phyloP scores from a whole-genome alignment of 1,140 invertebrate species.

The Hetaerina americana region DNA sequence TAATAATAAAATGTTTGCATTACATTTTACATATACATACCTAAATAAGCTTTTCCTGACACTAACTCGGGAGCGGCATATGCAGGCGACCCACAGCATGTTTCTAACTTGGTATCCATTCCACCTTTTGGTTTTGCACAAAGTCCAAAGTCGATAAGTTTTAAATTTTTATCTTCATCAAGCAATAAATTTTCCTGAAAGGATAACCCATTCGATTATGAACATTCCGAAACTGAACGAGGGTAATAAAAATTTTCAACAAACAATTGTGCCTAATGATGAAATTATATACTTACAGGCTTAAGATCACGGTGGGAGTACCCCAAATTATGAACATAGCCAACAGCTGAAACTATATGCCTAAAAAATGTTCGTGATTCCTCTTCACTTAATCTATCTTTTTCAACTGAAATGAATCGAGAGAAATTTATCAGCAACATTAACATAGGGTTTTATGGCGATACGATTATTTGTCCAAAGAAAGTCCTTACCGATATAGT shows the following conservation, averaged over 20 bases:
- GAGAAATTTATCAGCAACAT: slow-evolving; percentile 6
- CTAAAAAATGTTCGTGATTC: slow-evolving; percentile 61
- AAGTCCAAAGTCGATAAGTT: slow-evolving; percentile 82
- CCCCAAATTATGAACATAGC: slow-evolving; percentile 59
- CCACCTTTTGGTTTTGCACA: slow-evolving; percentile 67
- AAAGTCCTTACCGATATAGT: slow-evolving; percentile 51
- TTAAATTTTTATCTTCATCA: slow-evolving; percentile 64
- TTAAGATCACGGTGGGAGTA: slow-evolving; percentile 73
- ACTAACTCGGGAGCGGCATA: slow-evolving; percentile 57
- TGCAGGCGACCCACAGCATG: slow-evolving; percentile 69
- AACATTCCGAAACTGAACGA: no score
- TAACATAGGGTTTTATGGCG: slow-evolving; percentile 9
- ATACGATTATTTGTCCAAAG: not conserved
- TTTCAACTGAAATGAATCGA: slow-evolving; percentile 39
- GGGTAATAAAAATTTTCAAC: no score
- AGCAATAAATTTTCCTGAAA: slow-evolving; percentile 68
- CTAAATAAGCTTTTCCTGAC: slow-evolving; percentile 36
- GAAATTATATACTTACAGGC: slow-evolving; percentile 40
- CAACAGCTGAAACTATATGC: slow-evolving; percentile 65
- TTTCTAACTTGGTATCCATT: slow-evolving; percentile 48
- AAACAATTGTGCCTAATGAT: no score
- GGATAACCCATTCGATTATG: no score
- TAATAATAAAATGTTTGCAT: no score
- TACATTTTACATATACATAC: no score
- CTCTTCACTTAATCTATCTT: slow-evolving; percentile 50